Conservation (phyloP, 2,113 vertebrate genomes). For the Syngnathoides biaculeatus region DNA sequence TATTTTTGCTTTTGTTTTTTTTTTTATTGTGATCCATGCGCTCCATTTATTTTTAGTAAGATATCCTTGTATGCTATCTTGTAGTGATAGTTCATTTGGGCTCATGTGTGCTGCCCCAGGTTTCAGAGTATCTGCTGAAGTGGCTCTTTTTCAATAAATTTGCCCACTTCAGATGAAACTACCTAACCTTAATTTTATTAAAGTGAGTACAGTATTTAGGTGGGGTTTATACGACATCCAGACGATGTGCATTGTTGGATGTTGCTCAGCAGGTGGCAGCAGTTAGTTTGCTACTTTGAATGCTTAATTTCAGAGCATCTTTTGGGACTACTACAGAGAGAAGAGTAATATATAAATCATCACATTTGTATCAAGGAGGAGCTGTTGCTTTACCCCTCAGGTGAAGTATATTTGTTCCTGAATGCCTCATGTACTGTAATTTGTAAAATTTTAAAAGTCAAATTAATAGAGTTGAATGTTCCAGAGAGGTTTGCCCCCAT, state of each 20-base stretch:
- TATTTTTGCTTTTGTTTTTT: not conserved
- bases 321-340: not conserved
- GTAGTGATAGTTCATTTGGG: not conserved
- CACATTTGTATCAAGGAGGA: too few species aligned
- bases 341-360: not conserved
- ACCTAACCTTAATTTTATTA: not conserved
- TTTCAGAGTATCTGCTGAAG: not conserved
- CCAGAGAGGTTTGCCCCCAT: not conserved
- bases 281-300: not conserved
- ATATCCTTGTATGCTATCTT: not conserved
- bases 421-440: not conserved
- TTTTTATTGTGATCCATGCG: not conserved
- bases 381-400: not conserved
- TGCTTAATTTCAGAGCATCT: not conserved
- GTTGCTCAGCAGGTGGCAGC: slow-evolving; percentile 10
- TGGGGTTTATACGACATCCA: not conserved
- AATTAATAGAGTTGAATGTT: not conserved
- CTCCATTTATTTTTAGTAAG: slow-evolving; percentile 1
- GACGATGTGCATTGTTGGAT: not conserved
- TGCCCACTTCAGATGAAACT: not conserved
- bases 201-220: not conserved
- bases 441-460: not conserved
- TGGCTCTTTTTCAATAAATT: not conserved
- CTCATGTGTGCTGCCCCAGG: not conserved
- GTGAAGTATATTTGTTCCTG: not conserved